Evolutionary conservation across 2,888 invertebrate genomes (phyloP), one percentile per base, ranked within the genome.

Genomic region (Chorisops tibialis): DNA sequence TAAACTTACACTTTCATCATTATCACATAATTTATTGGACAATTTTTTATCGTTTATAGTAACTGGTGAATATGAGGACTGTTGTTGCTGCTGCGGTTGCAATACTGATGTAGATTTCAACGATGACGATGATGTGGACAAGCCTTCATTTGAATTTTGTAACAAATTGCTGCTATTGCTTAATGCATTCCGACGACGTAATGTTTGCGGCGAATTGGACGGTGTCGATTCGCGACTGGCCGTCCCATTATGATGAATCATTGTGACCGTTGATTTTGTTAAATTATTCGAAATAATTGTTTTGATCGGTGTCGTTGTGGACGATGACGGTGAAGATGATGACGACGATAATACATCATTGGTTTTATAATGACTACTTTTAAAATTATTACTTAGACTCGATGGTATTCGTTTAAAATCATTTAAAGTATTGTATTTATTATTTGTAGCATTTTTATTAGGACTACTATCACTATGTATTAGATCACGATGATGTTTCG

Each of bases 31-130:
- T 41, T 63, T 61, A 63, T 59, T 63, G 45, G 65, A 61, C 51
- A 56, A 73, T 62, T 76, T 76, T 66, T 76, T 74, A 56, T 73
- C 72, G 48, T 73, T 71, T 59, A 67, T 21, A 30, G 24, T 38
- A 41, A 51, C 35, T 39, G 63, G 54, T 11, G 60, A n/a, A 12
- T 51, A 59, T 24, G 63, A 48, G 14, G 59, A 43, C 21, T 38
- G 24, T 22, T 38, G 41, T 18, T 45, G 58, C 21, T 24, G 49
- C 22, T 24, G 41, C 37, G 11, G 51, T 43, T 56, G 62, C 66
- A 67, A 68, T 64, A 66, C 59, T 64, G 61, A 43, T 65, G 65
- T 41, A 67, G 63, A 50, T 67, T 52, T 35, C 64, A 63, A 48
- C 67, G 66, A 22, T 67, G 65, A n/a, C 63, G 69, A 60, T 16